These are phyloP conservation scores for Rhaphigaster nebulosa DNA, from an alignment of 2,888 invertebrate genomes.

Conservation along the genomic window DNA sequence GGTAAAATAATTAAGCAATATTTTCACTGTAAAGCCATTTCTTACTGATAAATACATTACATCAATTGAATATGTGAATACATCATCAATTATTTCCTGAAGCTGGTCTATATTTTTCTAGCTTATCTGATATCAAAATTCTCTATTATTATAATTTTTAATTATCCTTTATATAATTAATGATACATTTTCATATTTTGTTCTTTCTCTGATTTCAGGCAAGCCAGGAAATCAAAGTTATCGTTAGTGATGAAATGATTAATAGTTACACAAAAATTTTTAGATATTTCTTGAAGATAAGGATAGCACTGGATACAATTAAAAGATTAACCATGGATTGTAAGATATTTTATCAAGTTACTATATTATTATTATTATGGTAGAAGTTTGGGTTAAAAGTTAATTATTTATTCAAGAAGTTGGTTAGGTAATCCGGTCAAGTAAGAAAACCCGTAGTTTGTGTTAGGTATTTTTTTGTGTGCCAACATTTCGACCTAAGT, in stretches of 20 bases:
- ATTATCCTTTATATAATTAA: background rate
- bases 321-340: slow-evolving; percentile 37
- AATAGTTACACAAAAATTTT: slow-evolving; percentile 33
- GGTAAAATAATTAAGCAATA: too few relatives aligned
- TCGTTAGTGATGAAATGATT: slow-evolving; percentile 40
- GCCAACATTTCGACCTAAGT: too few relatives aligned
- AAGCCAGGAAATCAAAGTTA: background rate
- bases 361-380: background rate
- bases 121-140: background rate
- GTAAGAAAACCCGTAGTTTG: too few relatives aligned
- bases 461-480: too few relatives aligned
- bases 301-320: slow-evolving; percentile 47
- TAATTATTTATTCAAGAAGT: too few relatives aligned
- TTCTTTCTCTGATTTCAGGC: slow-evolving; percentile 44
- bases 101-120: too few relatives aligned
- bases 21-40: too few relatives aligned
- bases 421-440: too few relatives aligned
- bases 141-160: background rate
- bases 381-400: background rate
- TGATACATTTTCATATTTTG: background rate
- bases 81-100: too few relatives aligned
- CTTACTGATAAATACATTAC: too few relatives aligned
- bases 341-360: slow-evolving; percentile 43
- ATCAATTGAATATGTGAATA: too few relatives aligned
- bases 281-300: slow-evolving; percentile 38